Evolutionary conservation across 2,797 vertebrate species (phyloP), one percentile per base, ranked within the genome.

Genomic region (Hephaestus fuliginosus): DNA sequence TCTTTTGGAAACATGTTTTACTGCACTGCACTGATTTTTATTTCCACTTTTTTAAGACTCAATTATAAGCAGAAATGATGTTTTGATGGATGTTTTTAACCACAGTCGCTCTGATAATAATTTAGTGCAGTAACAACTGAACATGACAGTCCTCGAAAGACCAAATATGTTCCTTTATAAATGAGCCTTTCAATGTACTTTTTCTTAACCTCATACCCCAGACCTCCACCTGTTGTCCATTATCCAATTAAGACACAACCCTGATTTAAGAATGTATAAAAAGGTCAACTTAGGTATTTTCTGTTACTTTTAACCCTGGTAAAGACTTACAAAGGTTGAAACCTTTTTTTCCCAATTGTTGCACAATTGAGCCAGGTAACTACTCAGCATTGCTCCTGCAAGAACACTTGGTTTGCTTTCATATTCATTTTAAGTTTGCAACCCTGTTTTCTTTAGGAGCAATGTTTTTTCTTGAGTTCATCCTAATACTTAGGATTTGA

Each of bases 121-220:
- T 81, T 78, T 15, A 48, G 52, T 25, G 18, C 9, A 46, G 7
- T 12, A 41, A 49, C 49, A 62, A 33, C 13, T 49, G 39, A 74
- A 46, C 10, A 14, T 48, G 0, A 9, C 36, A 13, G 52, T 39
- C 4, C 18, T 22, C 12, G 2, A n/a, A 22, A 55, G 39, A 18
- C 7, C 17, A 17, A 14, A 66, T 18, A 30, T 43, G 49, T 70
- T 58, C 39, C n/a, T 30, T 30, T 30, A 30, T 30, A 30, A 30
- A 74, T 17, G 17, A 74, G 53, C 58, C 58, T 56, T 81, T 76
- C 68, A 82, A 20, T 52, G 30, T 25, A 22, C 48, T 18, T 9
- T n/a, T 4, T 11, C 7, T 25, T 30, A 30, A 30, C 30, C 4
- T 33, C 30, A 33, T 33, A 33, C 3, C 30, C 30, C 30, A 33